Evolutionary conservation across 2,888 invertebrate species (phyloP).

Genomic region (Cataglyphis livida): DNA sequence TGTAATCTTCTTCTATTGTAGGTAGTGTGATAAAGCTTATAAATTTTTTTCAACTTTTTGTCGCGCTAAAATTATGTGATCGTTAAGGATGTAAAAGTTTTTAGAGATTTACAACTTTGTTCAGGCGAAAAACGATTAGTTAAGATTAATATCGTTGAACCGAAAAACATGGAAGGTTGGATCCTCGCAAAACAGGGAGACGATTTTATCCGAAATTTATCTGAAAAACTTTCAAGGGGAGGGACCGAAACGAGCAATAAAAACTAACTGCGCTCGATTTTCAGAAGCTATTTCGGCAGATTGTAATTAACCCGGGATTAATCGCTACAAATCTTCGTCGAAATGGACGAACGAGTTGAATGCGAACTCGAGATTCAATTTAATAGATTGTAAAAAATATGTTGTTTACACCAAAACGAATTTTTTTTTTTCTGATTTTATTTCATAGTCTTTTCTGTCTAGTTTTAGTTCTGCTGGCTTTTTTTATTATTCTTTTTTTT

Average conservation of each 20-base stretch:
- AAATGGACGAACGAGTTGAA: background rate
- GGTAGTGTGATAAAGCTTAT: background rate
- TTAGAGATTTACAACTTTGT: background rate
- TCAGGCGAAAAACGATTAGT: slow-evolving; percentile 15
- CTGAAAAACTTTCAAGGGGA: slow-evolving; percentile 1
- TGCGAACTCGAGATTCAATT: slow-evolving; percentile 1
- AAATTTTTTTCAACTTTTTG: background rate
- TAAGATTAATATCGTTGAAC: slow-evolving; percentile 17
- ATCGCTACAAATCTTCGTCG: slow-evolving; percentile 3
- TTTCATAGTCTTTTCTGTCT: background rate
- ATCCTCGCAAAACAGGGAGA: background rate
- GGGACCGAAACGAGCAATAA: slow-evolving; percentile 2
- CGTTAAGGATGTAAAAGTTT: background rate
- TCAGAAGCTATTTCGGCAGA: slow-evolving; percentile 10
- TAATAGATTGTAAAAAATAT: background rate
- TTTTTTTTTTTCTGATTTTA: background rate
- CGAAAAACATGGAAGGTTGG: slow-evolving; percentile 11
- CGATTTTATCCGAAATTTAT: slow-evolving; percentile 18
- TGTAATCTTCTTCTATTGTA: background rate
- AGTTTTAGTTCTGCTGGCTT: background rate
- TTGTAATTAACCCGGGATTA: slow-evolving; percentile 31
- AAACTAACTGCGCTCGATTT: slow-evolving; percentile 10
- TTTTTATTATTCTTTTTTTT: background rate
- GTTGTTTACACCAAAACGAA: background rate
- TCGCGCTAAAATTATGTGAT: background rate